These are phyloP conservation scores for Fragum fragum DNA, from an alignment of 2,888 invertebrate species.

Conservation along the genomic window DNA sequence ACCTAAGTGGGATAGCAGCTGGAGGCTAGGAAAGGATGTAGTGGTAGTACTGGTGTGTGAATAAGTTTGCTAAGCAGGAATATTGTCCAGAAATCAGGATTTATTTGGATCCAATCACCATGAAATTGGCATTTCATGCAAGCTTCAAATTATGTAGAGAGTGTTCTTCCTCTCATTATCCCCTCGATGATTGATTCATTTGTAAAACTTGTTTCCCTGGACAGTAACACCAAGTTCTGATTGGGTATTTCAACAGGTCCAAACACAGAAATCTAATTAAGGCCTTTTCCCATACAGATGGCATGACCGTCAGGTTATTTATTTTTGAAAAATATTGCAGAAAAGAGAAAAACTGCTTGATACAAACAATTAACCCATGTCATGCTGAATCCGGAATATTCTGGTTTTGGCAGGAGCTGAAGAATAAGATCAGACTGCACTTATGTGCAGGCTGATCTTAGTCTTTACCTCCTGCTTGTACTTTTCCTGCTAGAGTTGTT, in stretches of 20 bases:
- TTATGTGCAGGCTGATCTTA: too few relatives aligned
- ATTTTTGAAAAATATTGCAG: background rate
- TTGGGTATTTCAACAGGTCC: constrained; percentile 20
- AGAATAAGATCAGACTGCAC: too few relatives aligned
- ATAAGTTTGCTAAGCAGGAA: too few relatives aligned
- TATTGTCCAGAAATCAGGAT: background rate
- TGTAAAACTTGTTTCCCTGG: constrained; percentile 27
- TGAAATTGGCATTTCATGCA: constrained; percentile 20
- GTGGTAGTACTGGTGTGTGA: too few relatives aligned
- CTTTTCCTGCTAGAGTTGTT: too few relatives aligned
- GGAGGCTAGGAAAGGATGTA: too few relatives aligned
- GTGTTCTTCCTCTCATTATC: constrained; percentile 10
- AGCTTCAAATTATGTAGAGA: background rate
- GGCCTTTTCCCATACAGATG: background rate
- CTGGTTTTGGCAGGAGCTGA: too few relatives aligned
- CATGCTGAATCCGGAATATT: too few relatives aligned
- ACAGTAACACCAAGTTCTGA: constrained; percentile 2
- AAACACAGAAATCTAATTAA: constrained; percentile 22
- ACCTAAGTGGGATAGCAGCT: too few relatives aligned
- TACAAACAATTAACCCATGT: too few relatives aligned
- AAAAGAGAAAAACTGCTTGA: too few relatives aligned
- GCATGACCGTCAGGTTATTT: background rate
- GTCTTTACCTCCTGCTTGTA: too few relatives aligned
- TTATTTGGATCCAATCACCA: background rate
- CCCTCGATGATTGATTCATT: constrained; percentile 25